A percentile compares a stretch with the other conserved stretches of the same genome.
phyloP scores from a whole-genome alignment of 2,888 invertebrate genomes.

The Orchesella flavescens region DNA sequence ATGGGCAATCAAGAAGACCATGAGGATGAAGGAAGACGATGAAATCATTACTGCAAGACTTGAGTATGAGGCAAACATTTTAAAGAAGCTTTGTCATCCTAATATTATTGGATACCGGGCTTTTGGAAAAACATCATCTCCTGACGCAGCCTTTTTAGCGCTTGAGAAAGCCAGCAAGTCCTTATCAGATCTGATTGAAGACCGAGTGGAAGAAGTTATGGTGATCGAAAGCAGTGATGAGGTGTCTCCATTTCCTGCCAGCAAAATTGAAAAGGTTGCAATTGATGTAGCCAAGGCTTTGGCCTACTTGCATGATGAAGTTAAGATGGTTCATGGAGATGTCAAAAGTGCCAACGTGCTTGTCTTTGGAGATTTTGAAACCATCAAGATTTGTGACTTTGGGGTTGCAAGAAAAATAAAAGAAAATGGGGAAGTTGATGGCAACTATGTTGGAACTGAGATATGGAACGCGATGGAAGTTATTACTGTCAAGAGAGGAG shows the following conservation, averaged over 20 bases:
- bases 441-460: conserved; percentile 83
- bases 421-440: conserved; percentile 79
- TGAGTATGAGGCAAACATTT: conserved; percentile 82
- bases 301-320: conserved; percentile 84
- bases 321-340: conserved; percentile 85
- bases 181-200: conserved; percentile 84
- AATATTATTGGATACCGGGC: conserved; percentile 87
- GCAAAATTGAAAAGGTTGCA: conserved; percentile 79
- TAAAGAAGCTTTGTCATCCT: conserved; percentile 83
- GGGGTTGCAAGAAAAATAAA: conserved; percentile 85
- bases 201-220: conserved; percentile 73
- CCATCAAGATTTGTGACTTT: conserved; percentile 88
- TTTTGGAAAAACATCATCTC: conserved; percentile 75
- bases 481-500: conserved; percentile 73
- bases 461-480: conserved; percentile 89
- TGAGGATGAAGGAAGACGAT: conserved; percentile 48
- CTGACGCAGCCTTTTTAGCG: conserved; percentile 77
- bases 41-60: conserved; percentile 59
- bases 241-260: conserved; percentile 78
- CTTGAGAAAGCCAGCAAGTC: conserved; percentile 86
- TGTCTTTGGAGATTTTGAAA: conserved; percentile 81
- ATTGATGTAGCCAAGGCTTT: conserved; percentile 82
- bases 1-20: conserved; percentile 87
- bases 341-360: conserved; percentile 88
- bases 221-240: conserved; percentile 76